A percentile compares a stretch with the other conserved stretches of the same genome.
These are phyloP conservation scores for Antechinus flavipes DNA, from an alignment of 2,113 vertebrate genomes.

Conservation along the genomic window DNA sequence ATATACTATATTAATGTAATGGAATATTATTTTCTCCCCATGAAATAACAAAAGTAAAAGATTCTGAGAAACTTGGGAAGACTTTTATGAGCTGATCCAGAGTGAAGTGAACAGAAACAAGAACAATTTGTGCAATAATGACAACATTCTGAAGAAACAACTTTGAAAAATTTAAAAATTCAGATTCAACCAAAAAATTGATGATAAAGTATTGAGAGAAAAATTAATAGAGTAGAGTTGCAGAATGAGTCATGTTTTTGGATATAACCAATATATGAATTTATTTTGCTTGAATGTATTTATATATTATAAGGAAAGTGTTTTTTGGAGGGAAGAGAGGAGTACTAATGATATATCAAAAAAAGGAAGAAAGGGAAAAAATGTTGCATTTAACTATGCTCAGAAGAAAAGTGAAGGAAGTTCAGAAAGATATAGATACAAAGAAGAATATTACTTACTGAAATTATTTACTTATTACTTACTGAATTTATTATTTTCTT, in stretches of 20 bases:
- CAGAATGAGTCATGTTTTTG: neutral
- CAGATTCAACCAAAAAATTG: neutral
- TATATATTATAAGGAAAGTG: neutral
- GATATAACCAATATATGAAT: neutral
- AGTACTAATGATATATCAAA: neutral
- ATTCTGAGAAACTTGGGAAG: neutral
- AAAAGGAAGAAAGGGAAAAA: neutral
- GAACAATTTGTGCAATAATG: too few relatives aligned
- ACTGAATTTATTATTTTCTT: neutral
- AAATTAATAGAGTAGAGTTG: neutral
- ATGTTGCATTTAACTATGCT: neutral
- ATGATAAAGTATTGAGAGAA: neutral
- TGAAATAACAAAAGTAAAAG: neutral
- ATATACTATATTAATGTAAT: neutral
- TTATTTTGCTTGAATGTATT: neutral
- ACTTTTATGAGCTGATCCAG: neutral
- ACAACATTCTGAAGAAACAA: neutral
- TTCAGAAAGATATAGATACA: neutral
- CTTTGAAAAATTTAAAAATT: neutral
- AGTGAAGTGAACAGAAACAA: neutral
- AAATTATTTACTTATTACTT: neutral
- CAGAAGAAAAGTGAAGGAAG: neutral
- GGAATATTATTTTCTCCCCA: neutral
- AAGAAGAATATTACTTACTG: neutral
- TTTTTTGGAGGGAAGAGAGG: neutral